phyloP scores from a whole-genome alignment of 2,888 invertebrate species.

The Caradrina kadenii region DNA sequence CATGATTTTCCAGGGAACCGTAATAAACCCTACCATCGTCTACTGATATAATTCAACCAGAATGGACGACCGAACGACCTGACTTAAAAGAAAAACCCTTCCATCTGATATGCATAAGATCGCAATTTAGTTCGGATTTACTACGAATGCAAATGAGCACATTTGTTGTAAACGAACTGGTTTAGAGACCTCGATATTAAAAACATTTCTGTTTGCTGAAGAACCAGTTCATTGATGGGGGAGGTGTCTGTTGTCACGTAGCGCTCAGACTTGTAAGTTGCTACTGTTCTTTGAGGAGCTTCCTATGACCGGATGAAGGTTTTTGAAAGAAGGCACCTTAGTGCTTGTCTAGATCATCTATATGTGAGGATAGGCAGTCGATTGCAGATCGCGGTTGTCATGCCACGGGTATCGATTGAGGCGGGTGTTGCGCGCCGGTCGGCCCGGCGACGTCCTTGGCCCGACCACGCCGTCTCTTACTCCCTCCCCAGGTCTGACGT shows the following conservation, averaged over 20 bases:
- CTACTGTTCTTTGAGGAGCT: not conserved
- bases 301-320: too few species aligned
- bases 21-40: conserved; percentile 53
- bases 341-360: conserved; percentile 39
- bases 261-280: conserved; percentile 5
- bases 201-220: conserved; percentile 22
- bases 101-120: conserved; percentile 42
- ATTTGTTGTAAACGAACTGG: conserved; percentile 24
- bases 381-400: conserved; percentile 77
- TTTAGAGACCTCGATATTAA: conserved; percentile 37
- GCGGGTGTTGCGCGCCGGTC: conserved; percentile 86
- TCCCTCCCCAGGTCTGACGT: conserved; percentile 79
- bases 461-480: conserved; percentile 81
- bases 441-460: conserved; percentile 90
- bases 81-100: conserved; percentile 24
- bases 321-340: not conserved
- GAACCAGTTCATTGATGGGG: conserved; percentile 31
- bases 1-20: conserved; percentile 56
- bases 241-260: conserved; percentile 7
- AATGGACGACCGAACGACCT: conserved; percentile 20
- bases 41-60: conserved; percentile 38
- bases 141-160: conserved; percentile 41
- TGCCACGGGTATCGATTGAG: conserved; percentile 82
- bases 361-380: conserved; percentile 52
- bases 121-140: conserved; percentile 33